Percentiles rank a stretch among this genome's conserved stretches.
Evolutionary conservation across 2,797 vertebrate species (phyloP).

Genomic region (Lates japonicus): DNA sequence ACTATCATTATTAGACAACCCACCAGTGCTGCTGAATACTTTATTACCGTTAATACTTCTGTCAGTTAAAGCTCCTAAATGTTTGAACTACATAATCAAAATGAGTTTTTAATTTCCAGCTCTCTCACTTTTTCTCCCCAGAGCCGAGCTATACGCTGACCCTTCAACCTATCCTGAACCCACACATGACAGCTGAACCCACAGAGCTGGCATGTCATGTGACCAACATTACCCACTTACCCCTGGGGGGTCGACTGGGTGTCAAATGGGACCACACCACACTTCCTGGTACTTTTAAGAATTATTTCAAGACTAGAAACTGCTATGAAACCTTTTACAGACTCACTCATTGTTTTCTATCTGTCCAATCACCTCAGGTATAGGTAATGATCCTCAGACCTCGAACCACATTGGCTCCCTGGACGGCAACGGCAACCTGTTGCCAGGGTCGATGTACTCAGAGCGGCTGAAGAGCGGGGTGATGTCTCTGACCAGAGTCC

Average conservation of each 20-base stretch:
- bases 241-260: constrained; percentile 76
- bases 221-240: constrained; percentile 74
- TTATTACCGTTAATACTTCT: background rate
- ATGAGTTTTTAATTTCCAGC: background rate
- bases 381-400: constrained; percentile 25
- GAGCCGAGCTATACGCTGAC: constrained; percentile 88
- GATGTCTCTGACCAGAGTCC: constrained; percentile 86
- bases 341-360: background rate
- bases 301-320: background rate
- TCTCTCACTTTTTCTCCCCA: constrained; percentile 62
- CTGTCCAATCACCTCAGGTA: constrained; percentile 31
- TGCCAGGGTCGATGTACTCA: constrained; percentile 79
- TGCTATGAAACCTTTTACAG: too few relatives aligned
- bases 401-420: constrained; percentile 84
- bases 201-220: constrained; percentile 90
- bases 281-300: constrained; percentile 61
- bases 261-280: constrained; percentile 92
- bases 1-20: background rate
- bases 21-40: background rate
- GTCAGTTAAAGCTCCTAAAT: constrained; percentile 8
- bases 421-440: constrained; percentile 89
- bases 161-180: constrained; percentile 70
- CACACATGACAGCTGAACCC: constrained; percentile 87
- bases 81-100: background rate
- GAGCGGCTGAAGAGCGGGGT: constrained; percentile 86